Conservation (phyloP, 2,113 vertebrate species). For the Centropus bengalensis region DNA sequence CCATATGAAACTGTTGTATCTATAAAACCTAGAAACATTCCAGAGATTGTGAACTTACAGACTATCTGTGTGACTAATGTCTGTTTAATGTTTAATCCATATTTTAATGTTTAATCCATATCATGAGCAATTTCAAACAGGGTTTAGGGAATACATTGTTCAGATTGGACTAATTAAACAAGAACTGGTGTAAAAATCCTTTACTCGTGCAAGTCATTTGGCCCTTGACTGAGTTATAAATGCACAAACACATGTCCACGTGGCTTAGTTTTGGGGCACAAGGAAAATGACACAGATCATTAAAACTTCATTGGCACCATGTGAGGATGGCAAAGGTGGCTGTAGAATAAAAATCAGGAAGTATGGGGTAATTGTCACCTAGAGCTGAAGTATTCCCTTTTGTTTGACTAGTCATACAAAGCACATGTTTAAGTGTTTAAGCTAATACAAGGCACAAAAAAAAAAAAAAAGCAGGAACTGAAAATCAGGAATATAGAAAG, state of each 20-base stretch:
- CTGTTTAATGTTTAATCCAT: slow-evolving; percentile 59
- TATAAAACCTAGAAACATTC: neutral
- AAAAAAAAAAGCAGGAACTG: neutral
- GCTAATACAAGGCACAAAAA: neutral
- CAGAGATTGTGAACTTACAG: neutral
- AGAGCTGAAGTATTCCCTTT: neutral
- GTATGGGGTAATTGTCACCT: neutral
- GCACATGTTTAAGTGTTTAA: neutral
- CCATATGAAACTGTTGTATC: neutral
- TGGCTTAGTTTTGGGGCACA: neutral
- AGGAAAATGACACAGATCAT: neutral
- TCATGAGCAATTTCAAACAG: neutral
- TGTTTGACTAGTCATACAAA: neutral
- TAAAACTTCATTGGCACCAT: neutral
- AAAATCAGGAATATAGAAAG: neutral
- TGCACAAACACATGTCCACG: neutral
- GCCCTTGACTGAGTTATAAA: neutral
- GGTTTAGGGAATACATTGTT: neutral
- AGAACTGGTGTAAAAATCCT: neutral
- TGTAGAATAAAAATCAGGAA: neutral
- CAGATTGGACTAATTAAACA: neutral
- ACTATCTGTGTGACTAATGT: neutral
- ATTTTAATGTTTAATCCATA: slow-evolving; percentile 56
- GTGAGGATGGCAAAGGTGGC: neutral
- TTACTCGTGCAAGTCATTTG: neutral